Base-by-base conservation (phyloP, 2,888 invertebrate genomes). In the Embidobia sp. region DNA sequence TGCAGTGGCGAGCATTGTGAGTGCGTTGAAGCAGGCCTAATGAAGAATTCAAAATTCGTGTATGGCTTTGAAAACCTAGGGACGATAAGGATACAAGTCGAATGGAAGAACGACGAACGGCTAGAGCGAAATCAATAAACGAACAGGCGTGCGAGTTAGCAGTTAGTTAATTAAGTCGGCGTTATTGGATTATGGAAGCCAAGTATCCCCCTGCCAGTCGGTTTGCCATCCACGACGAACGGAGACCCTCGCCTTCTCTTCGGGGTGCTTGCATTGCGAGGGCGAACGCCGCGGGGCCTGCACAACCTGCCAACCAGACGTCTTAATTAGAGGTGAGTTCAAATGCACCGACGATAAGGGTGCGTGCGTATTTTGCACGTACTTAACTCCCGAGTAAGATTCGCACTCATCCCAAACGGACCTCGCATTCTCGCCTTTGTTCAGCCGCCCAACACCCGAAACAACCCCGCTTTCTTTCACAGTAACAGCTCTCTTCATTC, bases 131-230 rank as follows among this genome's bases (percentile, higher is more conserved):
- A 89, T 89, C 88, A 86, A 89, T 88, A 85, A 86, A 84, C 87
- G 88, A 89, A 89, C 86, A 88, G 87, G 89, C 88, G 89, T 88
- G 85, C 77, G 85, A 88, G 86, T 86, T 87, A 86, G 86, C 85
- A 86, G 86, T 86, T 86, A 87, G 87, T 86, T 89, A 89, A 89
- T 89, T 89, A 89, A 88, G 88, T 87, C 88, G 87, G 84, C 84
- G 82, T 88, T 89, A 89, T 89, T 89, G 88, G 88, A 89, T 89
- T 83, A 88, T 84, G 84, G 88, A 88, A 88, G 88, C 88, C 86
- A 84, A 84, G 83, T 67, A 81, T 82, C 79, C 82, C 82, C 80
- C 79, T 70, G 75, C 57, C 44, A 51, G 44, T 66, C 69, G 35
- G 22, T n/a, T n/a, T n/a, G 57, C 26, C 75, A 76, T 67, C 75